Evolutionary conservation across 2,113 vertebrate species (phyloP), one percentile per base, ranked within the genome.

Genomic region (Raphicerus campestris): DNA sequence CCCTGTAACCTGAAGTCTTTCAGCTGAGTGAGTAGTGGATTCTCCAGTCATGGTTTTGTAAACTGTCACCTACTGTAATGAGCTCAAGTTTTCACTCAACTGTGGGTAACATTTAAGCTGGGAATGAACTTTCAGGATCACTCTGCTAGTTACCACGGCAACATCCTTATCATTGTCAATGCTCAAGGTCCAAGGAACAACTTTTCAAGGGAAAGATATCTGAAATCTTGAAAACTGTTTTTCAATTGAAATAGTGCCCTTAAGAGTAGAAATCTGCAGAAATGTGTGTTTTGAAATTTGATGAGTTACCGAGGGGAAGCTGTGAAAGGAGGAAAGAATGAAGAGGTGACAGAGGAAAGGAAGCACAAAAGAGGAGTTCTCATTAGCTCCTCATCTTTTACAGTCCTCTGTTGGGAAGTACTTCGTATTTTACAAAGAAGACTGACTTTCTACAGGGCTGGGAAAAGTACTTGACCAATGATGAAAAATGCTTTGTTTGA

Each of bases 191-290:
- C 90, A 94, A 84, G 61, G 30, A 51, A 84, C 45, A 81, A 83
- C 56, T 93, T 85, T 73, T 89, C 49, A 77, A 94, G 55, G 47
- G n/a, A 95, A 90, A 93, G 60, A 94, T 56, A 90, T 93, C 9
- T 95, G 10, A 97, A 97, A 81, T 91, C 56, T 47, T 93, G 53
- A 87, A 90, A 97, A 91, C n/a, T 39, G 22, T 47, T 85, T 95
- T 94, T 51, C 53, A 88, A 2, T 13, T 55, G 32, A 53, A 96
- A 95, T 61, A 45, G 42, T 81, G 45, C 81, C 63, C 24, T 70
- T 35, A 61, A 60, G 75, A 78, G 45, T n/a, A 96, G 61, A 92
- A 91, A 92, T 94, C 94, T 35, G 53, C 22, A 85, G n/a, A 96
- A 92, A 75, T 77, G 22, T 9, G 45, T 42, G 55, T 49, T 92